Conservation (phyloP, 2,113 vertebrate species). For the Azemiops feae region DNA sequence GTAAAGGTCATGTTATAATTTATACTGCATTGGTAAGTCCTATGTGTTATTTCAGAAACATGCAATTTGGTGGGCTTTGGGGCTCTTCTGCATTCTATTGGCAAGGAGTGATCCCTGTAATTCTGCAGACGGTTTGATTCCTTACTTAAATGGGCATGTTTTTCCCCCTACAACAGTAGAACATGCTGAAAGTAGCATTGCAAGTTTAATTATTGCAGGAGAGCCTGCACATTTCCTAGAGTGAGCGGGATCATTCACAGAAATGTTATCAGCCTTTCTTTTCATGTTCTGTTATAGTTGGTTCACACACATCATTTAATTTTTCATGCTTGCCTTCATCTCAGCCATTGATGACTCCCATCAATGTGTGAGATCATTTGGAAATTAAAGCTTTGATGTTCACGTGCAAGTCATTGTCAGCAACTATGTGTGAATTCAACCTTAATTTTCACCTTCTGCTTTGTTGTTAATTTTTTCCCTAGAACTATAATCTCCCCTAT, state of each 20-base stretch:
- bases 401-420: background rate
- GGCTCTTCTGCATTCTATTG: background rate
- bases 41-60: background rate
- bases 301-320: background rate
- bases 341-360: background rate
- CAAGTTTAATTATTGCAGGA: background rate
- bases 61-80: background rate
- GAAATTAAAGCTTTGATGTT: background rate
- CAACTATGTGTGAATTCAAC: background rate
- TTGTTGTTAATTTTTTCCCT: background rate
- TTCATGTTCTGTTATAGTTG: background rate
- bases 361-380: background rate
- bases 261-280: background rate
- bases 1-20: background rate
- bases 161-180: background rate
- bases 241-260: background rate
- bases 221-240: background rate
- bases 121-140: background rate
- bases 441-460: background rate
- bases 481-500: background rate
- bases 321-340: background rate
- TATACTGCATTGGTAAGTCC: background rate
- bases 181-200: background rate
- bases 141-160: background rate
- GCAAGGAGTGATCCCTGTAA: background rate